Evolutionary conservation across 1,140 invertebrate species (phyloP).

Genomic region (Platyura marginata): DNA sequence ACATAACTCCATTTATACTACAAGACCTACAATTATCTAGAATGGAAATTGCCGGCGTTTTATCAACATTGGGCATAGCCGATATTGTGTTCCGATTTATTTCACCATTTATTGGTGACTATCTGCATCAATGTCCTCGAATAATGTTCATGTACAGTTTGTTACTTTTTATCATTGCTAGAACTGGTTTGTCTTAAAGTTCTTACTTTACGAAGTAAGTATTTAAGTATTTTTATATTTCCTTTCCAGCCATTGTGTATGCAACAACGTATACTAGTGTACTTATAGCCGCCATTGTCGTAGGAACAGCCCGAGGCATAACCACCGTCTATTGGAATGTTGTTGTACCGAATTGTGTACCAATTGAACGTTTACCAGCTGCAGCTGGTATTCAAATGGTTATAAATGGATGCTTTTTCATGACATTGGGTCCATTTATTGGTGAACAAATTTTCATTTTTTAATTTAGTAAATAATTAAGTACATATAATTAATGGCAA

Average conservation of each 20-base stretch:
- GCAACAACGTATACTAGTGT: not conserved
- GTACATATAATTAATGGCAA: no score
- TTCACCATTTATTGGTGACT: conserved; percentile 39
- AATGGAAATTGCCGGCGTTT: conserved; percentile 32
- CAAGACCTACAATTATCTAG: conserved; percentile 34
- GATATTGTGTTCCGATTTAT: conserved; percentile 38
- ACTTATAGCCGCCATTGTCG: not conserved
- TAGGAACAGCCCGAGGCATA: conserved; percentile 40
- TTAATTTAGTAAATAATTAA: no score
- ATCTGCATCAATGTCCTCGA: conserved; percentile 33
- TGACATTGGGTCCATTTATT: conserved; percentile 33
- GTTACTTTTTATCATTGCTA: conserved; percentile 32
- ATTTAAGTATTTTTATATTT: not conserved
- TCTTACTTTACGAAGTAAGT: not conserved
- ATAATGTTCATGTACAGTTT: conserved; percentile 41
- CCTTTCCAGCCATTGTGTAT: not conserved
- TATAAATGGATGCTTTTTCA: conserved; percentile 34
- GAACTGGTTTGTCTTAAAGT: conserved; percentile 27
- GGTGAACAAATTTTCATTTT: no score
- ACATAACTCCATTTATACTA: conserved; percentile 43
- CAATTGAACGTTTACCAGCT: conserved; percentile 36
- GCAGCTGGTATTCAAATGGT: conserved; percentile 40
- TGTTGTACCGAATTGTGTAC: conserved; percentile 43
- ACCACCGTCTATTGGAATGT: conserved; percentile 45
- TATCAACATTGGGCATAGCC: conserved; percentile 34